phyloP scores from a whole-genome alignment of 2,797 vertebrate genomes.

The Peromyscus attwateri region DNA sequence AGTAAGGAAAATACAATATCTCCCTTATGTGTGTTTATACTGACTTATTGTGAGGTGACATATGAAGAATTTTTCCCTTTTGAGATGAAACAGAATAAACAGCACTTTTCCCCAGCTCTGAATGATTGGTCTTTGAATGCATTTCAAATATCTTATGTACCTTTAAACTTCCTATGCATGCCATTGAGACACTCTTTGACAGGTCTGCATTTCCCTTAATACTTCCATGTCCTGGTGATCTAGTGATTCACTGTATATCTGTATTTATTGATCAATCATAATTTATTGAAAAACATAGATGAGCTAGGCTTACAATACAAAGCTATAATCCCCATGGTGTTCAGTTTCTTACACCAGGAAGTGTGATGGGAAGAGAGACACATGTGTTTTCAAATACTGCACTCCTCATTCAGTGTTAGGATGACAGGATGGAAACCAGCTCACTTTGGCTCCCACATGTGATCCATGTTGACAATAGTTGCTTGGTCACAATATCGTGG shows the following conservation, averaged over 20 bases:
- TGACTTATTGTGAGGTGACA: conserved; percentile 14
- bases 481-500: background rate
- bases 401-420: background rate
- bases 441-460: background rate
- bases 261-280: conserved; percentile 19
- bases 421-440: background rate
- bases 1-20: conserved; percentile 38
- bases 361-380: conserved; percentile 23
- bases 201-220: background rate
- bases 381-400: conserved; percentile 14
- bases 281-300: background rate
- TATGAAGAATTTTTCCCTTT: conserved; percentile 37
- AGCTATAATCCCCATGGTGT: background rate
- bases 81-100: conserved; percentile 61
- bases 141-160: conserved; percentile 45
- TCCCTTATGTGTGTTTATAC: background rate
- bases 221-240: background rate
- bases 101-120: conserved; percentile 17
- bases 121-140: conserved; percentile 39
- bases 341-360: background rate
- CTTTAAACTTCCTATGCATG: background rate
- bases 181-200: background rate
- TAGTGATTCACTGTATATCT: conserved; percentile 22
- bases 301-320: background rate
- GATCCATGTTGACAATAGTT: conserved; percentile 52